Base-by-base conservation (phyloP, 2,113 vertebrate species). In the Microtus oregoni region DNA sequence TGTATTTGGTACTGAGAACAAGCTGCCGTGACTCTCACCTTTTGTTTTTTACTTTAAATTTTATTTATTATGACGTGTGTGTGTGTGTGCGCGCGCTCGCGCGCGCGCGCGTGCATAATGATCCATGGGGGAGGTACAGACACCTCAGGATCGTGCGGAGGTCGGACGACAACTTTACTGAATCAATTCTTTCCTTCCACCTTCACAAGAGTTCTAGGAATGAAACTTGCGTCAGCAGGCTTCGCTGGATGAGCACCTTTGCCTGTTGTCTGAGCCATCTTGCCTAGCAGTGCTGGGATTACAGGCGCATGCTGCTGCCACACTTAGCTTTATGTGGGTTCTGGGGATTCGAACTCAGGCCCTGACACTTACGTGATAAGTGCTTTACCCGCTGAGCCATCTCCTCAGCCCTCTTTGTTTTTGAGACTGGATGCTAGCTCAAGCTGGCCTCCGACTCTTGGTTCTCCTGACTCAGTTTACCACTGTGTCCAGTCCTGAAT, bases 1-100 rank as follows among this genome's bases (percentile, higher is more conserved):
- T 91, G 30, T 55, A 63, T 47, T 70, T 94, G 52, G 52, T 85
- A 63, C 92, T 41, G 65, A 88, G 47, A 94, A 86, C 55, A n/a
- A 63, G 65, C 24, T 41, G 47, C 24, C 14, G 17, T 38, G 38
- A 61, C 20, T 50, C 85, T 50, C 44, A 30, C 35, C 10, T 70
- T 52, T 52, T 87, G 30, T 17, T 24, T 52, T 72, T 52, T 52
- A 15, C 1, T n/a, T 70, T 47, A 50, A 50, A 13, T n/a, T 3
- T 44, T 4, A 61, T 44, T 44, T 44, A 65, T 12, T 47, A 12
- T 44, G n/a, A 4, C 20, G 17, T 65, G 38, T 75, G 38, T 55
- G 55, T 11, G 24, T 26, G 44, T 44, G 81, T 17, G 15, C 3
- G 26, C 14, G 44, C 32, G 28, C 12, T 20, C 28, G 14, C 4